Evolutionary conservation across 1,140 invertebrate genomes (phyloP).

Genomic region (Phocides pigmalion): DNA sequence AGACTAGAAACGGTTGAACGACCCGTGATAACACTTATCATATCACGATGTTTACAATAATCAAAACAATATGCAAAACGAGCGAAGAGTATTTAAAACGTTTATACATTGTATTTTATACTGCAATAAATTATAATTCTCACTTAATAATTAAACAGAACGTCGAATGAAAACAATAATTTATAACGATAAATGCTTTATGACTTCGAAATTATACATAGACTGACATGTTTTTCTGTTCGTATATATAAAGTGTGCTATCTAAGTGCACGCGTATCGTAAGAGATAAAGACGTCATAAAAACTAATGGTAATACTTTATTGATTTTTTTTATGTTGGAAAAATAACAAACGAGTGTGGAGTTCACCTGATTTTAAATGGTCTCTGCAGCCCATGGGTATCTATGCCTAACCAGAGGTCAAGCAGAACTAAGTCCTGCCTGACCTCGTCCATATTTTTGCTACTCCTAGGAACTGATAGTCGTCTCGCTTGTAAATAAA

Average conservation of each 20-base stretch:
- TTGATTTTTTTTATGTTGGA: no score
- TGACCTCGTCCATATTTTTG: no score
- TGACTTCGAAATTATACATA: neutral
- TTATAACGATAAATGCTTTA: neutral
- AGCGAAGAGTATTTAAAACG: neutral
- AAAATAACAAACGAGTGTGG: no score
- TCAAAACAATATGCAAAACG: conserved; percentile 16
- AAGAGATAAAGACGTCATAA: no score
- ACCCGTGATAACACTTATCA: conserved; percentile 44
- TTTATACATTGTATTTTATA: conserved; percentile 2
- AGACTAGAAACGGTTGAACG: conserved; percentile 42
- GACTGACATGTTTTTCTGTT: neutral
- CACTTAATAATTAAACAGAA: conserved; percentile 3
- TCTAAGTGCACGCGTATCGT: neutral
- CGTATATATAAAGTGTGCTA: neutral
- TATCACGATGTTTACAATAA: conserved; percentile 35
- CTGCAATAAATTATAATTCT: conserved; percentile 2
- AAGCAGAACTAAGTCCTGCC: no score
- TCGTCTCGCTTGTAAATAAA: no score
- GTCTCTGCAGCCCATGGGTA: no score
- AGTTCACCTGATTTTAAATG: no score
- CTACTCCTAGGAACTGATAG: no score
- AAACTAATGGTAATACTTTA: no score
- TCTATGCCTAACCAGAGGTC: no score
- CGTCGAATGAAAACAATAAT: conserved; percentile 16